A percentile compares a stretch with the other conserved stretches of the same genome.
Evolutionary conservation across 1,140 invertebrate species (phyloP).

Genomic region (Panagrolaimus sp.): DNA sequence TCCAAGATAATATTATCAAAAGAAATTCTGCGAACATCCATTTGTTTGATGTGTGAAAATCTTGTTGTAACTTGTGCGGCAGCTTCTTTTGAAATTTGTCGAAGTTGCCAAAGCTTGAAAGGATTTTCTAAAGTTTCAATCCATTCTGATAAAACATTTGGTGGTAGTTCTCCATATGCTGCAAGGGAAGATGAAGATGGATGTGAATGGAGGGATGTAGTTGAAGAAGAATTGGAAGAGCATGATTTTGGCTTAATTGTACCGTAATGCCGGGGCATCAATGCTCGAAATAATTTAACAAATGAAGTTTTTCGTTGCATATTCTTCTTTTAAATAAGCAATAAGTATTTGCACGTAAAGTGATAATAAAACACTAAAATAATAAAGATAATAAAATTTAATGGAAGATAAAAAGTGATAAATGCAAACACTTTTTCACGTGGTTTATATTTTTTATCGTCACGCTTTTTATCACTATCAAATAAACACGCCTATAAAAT

Average conservation of each 20-base stretch:
- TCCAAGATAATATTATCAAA: slow-evolving; percentile 15
- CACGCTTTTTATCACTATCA: too few species aligned
- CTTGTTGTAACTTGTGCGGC: slow-evolving; percentile 15
- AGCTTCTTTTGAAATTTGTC: background rate
- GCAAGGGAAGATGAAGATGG: background rate
- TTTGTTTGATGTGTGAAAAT: slow-evolving; percentile 19
- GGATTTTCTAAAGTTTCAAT: slow-evolving; percentile 19
- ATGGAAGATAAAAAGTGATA: too few species aligned
- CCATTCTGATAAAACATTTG: background rate
- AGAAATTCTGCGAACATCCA: slow-evolving; percentile 32
- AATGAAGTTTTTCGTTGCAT: background rate
- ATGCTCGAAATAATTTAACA: background rate
- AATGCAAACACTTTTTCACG: too few species aligned
- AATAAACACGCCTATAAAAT: too few species aligned
- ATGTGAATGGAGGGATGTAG: background rate
- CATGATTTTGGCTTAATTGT: background rate
- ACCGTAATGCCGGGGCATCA: background rate
- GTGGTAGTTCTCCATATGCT: background rate
- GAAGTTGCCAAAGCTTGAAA: slow-evolving; percentile 18
- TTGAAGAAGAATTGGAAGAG: background rate
- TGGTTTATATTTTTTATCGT: too few species aligned
- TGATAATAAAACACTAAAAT: too few species aligned
- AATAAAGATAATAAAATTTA: too few species aligned
- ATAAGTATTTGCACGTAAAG: too few species aligned
- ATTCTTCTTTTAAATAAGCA: too few species aligned